phyloP scores from a whole-genome alignment of 2,113 vertebrate genomes.

The Odocoileus hemionus region DNA sequence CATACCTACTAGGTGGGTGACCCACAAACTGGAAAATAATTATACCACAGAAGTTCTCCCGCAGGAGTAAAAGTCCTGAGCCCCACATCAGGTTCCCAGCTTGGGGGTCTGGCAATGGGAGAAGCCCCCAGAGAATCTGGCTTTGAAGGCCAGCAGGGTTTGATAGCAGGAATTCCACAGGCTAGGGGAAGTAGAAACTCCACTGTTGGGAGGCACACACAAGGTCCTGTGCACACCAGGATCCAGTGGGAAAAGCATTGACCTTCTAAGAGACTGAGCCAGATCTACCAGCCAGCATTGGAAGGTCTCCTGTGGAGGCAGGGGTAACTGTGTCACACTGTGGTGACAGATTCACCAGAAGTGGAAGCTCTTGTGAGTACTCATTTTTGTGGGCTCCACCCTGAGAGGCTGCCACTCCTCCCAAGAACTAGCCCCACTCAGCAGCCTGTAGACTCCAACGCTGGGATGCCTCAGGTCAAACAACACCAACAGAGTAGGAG shows the following conservation, averaged over 20 bases:
- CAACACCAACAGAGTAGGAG: background rate
- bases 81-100: background rate
- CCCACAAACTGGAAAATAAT: background rate
- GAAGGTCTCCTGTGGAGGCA: background rate
- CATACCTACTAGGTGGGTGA: background rate
- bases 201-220: background rate
- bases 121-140: background rate
- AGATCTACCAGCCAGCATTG: background rate
- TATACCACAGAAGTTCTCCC: background rate
- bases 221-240: background rate
- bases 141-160: background rate
- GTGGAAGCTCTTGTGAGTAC: background rate
- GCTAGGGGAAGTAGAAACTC: background rate
- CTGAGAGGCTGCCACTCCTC: background rate
- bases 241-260: background rate
- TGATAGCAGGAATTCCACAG: background rate
- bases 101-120: background rate
- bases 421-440: background rate
- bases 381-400: background rate
- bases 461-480: background rate
- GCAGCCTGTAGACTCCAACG: background rate
- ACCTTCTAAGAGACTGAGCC: background rate
- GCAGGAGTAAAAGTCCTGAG: background rate
- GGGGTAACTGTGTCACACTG: background rate
- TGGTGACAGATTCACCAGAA: background rate